These are phyloP conservation scores for Hipposideros larvatus DNA, from an alignment of 2,797 vertebrate species.

Conservation along the genomic window DNA sequence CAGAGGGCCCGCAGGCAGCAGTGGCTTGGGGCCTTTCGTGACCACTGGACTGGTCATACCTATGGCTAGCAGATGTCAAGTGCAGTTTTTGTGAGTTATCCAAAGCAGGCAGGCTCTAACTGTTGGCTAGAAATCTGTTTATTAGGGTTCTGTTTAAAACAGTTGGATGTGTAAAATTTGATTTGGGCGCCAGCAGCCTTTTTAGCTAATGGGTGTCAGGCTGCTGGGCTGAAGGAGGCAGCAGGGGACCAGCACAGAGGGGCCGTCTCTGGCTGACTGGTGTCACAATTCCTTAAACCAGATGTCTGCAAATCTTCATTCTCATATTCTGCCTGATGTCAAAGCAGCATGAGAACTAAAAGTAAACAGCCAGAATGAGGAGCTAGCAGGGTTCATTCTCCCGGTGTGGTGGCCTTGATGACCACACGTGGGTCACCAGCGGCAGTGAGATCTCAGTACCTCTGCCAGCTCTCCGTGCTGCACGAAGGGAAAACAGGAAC, in stretches of 20 bases:
- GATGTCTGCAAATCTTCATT: neutral
- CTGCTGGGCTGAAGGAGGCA: neutral
- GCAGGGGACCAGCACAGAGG: neutral
- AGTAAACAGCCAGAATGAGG: neutral
- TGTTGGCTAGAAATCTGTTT: neutral
- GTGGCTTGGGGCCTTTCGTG: neutral
- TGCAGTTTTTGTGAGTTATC: neutral
- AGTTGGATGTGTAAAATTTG: neutral
- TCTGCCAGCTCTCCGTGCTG: neutral
- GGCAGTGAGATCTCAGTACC: neutral
- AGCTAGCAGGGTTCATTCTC: accelerated
- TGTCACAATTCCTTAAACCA: neutral
- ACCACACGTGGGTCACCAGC: no score
- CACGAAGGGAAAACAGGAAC: neutral
- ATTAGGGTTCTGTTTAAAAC: neutral
- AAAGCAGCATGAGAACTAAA: neutral
- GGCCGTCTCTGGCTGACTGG: neutral
- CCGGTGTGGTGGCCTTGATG: accelerated
- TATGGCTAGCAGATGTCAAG: neutral
- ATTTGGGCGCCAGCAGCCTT: neutral
- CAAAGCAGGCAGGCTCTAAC: neutral
- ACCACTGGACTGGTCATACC: neutral
- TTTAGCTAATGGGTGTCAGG: neutral
- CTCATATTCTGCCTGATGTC: neutral
- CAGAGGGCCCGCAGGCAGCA: neutral